Evolutionary conservation across 2,888 invertebrate species (phyloP), one percentile per base, ranked within the genome.

Genomic region (Allolobophora icterica): DNA sequence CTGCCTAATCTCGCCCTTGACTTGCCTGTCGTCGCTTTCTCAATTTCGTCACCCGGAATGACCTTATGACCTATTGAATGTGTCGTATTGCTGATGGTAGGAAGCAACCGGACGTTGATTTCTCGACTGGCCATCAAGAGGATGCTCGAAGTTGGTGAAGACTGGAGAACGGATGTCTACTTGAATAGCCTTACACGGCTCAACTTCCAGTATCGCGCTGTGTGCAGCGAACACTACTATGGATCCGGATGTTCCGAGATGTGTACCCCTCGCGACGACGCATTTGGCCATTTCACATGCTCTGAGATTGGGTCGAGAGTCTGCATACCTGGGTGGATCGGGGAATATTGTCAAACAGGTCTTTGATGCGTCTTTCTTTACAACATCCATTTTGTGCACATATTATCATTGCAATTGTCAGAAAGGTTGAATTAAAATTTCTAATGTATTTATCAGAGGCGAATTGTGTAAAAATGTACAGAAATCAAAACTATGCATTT

Each of bases 211-310:
- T 96, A 95, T 94, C 94, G 96, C 11, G 95, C 96, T 42, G 92
- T 93, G 15, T 95, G 96, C 93, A 94, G 95, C 92, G 93, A 94
- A 24, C 93, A 96, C 93, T 96, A 96, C 94, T 96, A 95, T 93
- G 96, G 96, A 11, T 91, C 94, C 33, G 94, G 94, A 33, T 96
- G 96, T 93, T 93, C 94, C 30, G 94, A 93, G 52, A 93, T 94
- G 90, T 96, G 96, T 92, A 93, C 94, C 89, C 94, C 95, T 15
- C 93, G 95, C 52, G 97, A 97, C 95, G 97, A 97, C 94, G 97
- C 97, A 93, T 97, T 97, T 95, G 98, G 98, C 92, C 98, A 98
- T 96, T 98, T 98, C 96, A 96, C 97, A 24, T 99, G 98, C 95
- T 87, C 87, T 35, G 97, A 97, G 93, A 97, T 97, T 93, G 98